Percentiles rank a stretch among this genome's conserved stretches.
phyloP scores from a whole-genome alignment of 2,113 vertebrate genomes.

The Tetraodon nigroviridis region DNA sequence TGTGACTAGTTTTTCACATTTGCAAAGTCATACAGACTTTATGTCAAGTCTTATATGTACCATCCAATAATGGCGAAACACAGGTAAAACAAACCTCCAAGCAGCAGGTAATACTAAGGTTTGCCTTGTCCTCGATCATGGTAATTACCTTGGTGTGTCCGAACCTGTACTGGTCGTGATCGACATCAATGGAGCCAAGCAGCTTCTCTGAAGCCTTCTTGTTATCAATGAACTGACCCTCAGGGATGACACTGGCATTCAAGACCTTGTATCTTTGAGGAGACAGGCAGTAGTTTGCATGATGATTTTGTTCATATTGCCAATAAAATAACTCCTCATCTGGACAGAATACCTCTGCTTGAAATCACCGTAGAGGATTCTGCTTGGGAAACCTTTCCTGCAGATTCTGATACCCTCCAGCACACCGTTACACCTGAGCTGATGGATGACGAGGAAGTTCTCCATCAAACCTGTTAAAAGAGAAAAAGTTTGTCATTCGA shows the following conservation, averaged over 20 bases:
- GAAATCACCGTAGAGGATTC: no score
- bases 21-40: no score
- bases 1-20: no score
- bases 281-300: not conserved
- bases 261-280: slow-evolving; percentile 55
- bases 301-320: not conserved
- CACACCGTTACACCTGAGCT: slow-evolving; percentile 64
- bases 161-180: slow-evolving; percentile 49
- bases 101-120: not conserved
- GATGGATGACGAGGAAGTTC: slow-evolving; percentile 63
- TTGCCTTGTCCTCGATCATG: no score
- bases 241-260: slow-evolving; percentile 58
- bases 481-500: not conserved
- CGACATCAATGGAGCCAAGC: slow-evolving; percentile 53
- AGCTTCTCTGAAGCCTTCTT: slow-evolving; percentile 54
- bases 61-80: not conserved
- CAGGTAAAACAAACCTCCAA: not conserved
- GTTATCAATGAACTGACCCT: no score
- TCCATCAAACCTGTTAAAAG: slow-evolving; percentile 50
- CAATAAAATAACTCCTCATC: not conserved
- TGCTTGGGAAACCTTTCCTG: no score
- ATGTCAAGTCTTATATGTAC: not conserved
- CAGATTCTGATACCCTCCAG: no score
- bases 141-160: slow-evolving; percentile 42
- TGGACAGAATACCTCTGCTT: slow-evolving; percentile 40